Evolutionary conservation across 2,797 vertebrate species (phyloP), one percentile per base, ranked within the genome.

Genomic region (Selene dorsalis): DNA sequence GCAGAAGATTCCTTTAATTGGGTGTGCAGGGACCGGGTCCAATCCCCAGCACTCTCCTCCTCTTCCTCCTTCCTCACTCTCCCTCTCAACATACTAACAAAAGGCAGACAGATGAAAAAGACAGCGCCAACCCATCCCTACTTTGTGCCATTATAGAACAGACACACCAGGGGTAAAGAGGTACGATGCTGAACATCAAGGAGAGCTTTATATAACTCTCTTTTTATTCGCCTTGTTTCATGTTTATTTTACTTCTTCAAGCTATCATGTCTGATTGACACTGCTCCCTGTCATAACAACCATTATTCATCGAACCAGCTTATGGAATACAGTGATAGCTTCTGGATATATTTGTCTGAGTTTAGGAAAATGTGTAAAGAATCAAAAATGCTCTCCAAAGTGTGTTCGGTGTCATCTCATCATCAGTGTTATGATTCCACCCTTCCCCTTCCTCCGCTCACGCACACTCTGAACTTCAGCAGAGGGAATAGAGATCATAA

Each of bases 1-100:
- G 94, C 92, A 91, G 86, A 93, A 94, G 91, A 94, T 94, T 94
- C 93, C 93, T 95, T 95, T 96, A 96, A 96, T 95, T 96, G 95
- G 95, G 94, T 92, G 95, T 95, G 94, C 92, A 92, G 95, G 95
- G 95, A 95, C 94, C n/a, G 82, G 91, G 93, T 93, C 94, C 94
- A 93, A 94, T 95, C 93, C 94, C 94, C 90, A 88, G 88, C 90
- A 94, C 90, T 93, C 93, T 92, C 89, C 75, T 89, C 90, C 64
- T 84, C 89, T 85, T 90, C 83, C 85, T 90, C 86, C 86, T 87
- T 87, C 82, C 81, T 85, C 87, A 77, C 80, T 89, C 87, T 84
- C 87, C 73, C 88, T 91, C 92, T 94, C 93, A 93, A 92, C 93
- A 94, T 91, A 91, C 94, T 94, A 95, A 95, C 94, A 95, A 95